A percentile compares a stretch with the other conserved stretches of the same genome.
Conservation (phyloP, 2,797 vertebrate species). For the Cossypha polioptera region DNA sequence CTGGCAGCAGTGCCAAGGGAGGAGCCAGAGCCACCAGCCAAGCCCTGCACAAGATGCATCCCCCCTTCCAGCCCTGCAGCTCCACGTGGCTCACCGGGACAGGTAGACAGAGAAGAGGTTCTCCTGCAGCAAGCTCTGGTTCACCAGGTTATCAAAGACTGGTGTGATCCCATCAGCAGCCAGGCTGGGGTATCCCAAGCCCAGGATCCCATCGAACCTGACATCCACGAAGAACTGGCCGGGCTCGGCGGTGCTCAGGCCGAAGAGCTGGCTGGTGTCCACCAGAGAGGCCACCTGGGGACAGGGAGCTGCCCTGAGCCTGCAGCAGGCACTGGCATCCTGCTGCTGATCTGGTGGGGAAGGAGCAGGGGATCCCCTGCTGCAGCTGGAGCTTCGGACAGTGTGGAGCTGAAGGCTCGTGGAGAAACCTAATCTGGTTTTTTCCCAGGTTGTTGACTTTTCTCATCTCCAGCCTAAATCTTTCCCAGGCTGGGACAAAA, state of each 20-base stretch:
- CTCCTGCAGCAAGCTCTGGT: constrained; percentile 53
- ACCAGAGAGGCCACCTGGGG: constrained; percentile 62
- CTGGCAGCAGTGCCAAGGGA: neutral
- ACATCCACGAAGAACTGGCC: constrained; percentile 56
- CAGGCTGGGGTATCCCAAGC: constrained; percentile 69
- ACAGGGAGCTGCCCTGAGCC: neutral
- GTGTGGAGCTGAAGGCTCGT: too few relatives aligned
- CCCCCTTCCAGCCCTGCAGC: neutral
- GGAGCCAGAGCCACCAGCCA: neutral
- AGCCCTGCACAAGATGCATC: accelerated
- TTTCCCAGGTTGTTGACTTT: too few relatives aligned
- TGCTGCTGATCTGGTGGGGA: accelerated
- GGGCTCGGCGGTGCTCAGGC: constrained; percentile 64
- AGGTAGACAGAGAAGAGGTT: constrained; percentile 73
- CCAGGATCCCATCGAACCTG: constrained; percentile 75
- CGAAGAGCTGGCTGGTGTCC: constrained; percentile 66
- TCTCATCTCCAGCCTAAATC: too few relatives aligned
- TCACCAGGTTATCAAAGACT: constrained; percentile 73
- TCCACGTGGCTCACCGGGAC: constrained; percentile 26
- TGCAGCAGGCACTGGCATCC: neutral
- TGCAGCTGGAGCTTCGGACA: neutral
- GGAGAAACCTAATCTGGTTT: too few relatives aligned
- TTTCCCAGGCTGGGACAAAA: too few relatives aligned
- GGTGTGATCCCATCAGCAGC: constrained; percentile 43
- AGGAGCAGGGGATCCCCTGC: neutral